Evolutionary conservation across 2,888 invertebrate genomes (phyloP), one percentile per base, ranked within the genome.

Genomic region (Byasa hedistus): DNA sequence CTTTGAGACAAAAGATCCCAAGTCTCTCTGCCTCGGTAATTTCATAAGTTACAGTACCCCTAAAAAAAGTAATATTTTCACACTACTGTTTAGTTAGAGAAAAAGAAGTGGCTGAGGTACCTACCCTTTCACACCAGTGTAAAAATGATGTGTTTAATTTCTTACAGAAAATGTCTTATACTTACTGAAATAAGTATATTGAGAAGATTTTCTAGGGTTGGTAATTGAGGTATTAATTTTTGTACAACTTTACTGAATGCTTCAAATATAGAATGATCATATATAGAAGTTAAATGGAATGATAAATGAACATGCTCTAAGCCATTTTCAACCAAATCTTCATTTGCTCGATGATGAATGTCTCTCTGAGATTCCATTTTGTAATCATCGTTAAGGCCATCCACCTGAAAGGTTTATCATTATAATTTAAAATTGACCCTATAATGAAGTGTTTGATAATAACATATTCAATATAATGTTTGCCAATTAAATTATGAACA

Each of bases 231-330:
- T 80, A 99, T 99, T 70, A 99, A 91, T 86, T 99, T 99, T 86
- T 99, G 99, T 62, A 99, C 99, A 70, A 99, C 99, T 95, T 99
- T 99, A 77, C 98, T 99, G 91, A 99, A 99, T 17, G 99, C 99
- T 92, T 99, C 99, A 92, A 99, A 99, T 89, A 99, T 99, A 72
- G 99, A 99, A 89, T 99, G 99, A 89, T 99, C 99, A 85, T 99
- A 99, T 74, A 99, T 99, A 69, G 99, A 99, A 24, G 99, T 99
- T 70, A 99, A 92, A 85, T 99, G 98, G 91, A 98, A 99, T 80
- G 97, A 97, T 64, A 98, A 89, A 82, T 97, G 96, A 70, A 98
- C 97, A 87, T 97, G 96, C 78, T 98, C 97, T 73, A 93, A 80
- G 79, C 97, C 97, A 61, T 96, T 95, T 87, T 99, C 98, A 36